Base-by-base conservation (phyloP, 2,888 invertebrate genomes). In the Cephonodes hylas region DNA sequence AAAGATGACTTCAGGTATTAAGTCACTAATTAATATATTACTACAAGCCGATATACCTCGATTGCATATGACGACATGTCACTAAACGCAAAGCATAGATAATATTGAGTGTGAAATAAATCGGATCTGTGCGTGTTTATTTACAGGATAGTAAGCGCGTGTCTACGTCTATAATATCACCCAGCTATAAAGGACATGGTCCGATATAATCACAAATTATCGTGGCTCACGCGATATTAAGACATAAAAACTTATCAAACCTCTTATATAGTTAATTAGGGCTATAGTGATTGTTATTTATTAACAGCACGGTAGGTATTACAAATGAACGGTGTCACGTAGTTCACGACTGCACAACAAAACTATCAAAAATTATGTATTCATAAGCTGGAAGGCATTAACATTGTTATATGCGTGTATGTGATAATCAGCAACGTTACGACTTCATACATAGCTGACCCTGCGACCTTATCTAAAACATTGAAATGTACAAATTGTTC, bases 201-300 rank as follows among this genome's bases (percentile, higher is more conserved):
- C 72, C 73, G 79, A 84, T 84, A 85, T 81, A 69, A 69, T 70
- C 72, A 67, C 71, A 81, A 86, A 88, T 75, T 80, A 77, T 78
- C 71, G 66, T 62, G 67, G 68, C 76, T 75, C 89, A 89, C 89
- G 89, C 89, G 66, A 89, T 76, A 81, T 73, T 74, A 66, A 81
- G 79, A 84, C 81, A 85, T 86, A 85, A 86, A 88, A 85, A 81
- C 83, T 86, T 89, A 89, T 89, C 89, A 81, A 77, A 74, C 77
- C 76, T 79, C 77, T 81, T 83, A 81, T 78, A 79, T 74, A 77
- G 78, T 84, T 87, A 88, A 89, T 89, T 87, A 89, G 80, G 75
- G 69, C 71, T 75, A 73, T 74, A 76, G 80, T 85, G 84, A 85
- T 86, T 84, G 82, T 81, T 79, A 74, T 86, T 88, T 86, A 86